Percentiles rank a stretch among this genome's conserved stretches.
phyloP scores from a whole-genome alignment of 2,888 invertebrate species.

The Pycnomerus fuliginosus region DNA sequence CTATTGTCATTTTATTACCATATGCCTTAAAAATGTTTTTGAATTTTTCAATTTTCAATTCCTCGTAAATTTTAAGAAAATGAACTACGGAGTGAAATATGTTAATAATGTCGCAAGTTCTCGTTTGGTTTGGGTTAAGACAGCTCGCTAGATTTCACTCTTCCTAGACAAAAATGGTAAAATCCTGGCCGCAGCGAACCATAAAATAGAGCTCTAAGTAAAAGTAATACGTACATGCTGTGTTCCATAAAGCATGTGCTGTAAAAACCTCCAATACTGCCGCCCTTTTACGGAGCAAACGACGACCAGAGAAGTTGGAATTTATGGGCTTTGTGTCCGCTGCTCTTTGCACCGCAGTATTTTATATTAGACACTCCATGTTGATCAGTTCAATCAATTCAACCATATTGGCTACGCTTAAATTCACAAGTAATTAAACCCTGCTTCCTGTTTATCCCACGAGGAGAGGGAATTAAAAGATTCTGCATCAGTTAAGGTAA shows the following conservation, averaged over 20 bases:
- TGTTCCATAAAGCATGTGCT: conserved; percentile 32
- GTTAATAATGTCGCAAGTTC: too few species aligned
- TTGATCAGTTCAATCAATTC: conserved; percentile 28
- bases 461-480: too few species aligned
- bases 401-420: conserved; percentile 22
- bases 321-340: conserved; percentile 29
- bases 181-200: conserved; percentile 27
- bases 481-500: too few species aligned
- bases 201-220: conserved; percentile 39
- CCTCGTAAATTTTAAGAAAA: too few species aligned
- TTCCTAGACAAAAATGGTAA: conserved; percentile 21
- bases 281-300: conserved; percentile 31
- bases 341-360: conserved; percentile 25
- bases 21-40: too few species aligned
- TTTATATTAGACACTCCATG: conserved; percentile 29
- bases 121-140: too few species aligned
- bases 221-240: conserved; percentile 35
- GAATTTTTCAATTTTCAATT: too few species aligned
- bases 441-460: too few species aligned
- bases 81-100: too few species aligned
- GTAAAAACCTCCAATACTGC: conserved; percentile 29
- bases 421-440: conserved; percentile 29
- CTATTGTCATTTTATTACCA: too few species aligned
- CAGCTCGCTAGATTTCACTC: too few species aligned
- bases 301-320: conserved; percentile 29